Percentiles rank a stretch among this genome's conserved stretches.
Conservation (phyloP, 2,888 invertebrate species). For the Slavum lentiscoides region DNA sequence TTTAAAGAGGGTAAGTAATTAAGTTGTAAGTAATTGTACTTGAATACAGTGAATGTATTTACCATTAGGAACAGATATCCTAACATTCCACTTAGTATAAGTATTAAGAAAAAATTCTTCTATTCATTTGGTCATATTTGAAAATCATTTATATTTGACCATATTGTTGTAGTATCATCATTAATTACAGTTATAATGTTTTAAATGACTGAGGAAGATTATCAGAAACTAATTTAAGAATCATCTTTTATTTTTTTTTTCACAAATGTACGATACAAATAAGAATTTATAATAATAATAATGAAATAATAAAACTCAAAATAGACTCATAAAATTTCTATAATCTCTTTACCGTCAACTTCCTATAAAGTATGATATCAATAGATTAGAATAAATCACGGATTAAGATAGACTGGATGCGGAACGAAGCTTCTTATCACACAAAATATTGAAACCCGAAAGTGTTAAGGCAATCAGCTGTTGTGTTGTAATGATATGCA, state of each 20-base stretch:
- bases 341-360: too few relatives aligned
- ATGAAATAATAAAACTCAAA: neutral
- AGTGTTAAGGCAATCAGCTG: too few relatives aligned
- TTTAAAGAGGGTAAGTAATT: too few relatives aligned
- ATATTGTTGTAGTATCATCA: constrained; percentile 2
- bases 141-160: neutral
- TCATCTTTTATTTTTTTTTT: neutral
- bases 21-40: too few relatives aligned
- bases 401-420: too few relatives aligned
- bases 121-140: neutral
- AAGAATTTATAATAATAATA: constrained; percentile 1
- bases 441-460: too few relatives aligned
- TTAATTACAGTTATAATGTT: constrained; percentile 1
- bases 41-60: neutral
- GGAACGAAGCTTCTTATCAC: too few relatives aligned
- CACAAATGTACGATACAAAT: neutral
- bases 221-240: neutral
- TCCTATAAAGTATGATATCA: too few relatives aligned
- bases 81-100: constrained; percentile 6
- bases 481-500: too few relatives aligned
- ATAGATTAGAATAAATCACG: too few relatives aligned
- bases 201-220: neutral
- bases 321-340: too few relatives aligned
- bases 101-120: constrained; percentile 6
- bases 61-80: neutral